Percentiles rank a stretch among this genome's conserved stretches.
phyloP scores from a whole-genome alignment of 2,888 invertebrate species.

The Ecdyonurus torrentis region DNA sequence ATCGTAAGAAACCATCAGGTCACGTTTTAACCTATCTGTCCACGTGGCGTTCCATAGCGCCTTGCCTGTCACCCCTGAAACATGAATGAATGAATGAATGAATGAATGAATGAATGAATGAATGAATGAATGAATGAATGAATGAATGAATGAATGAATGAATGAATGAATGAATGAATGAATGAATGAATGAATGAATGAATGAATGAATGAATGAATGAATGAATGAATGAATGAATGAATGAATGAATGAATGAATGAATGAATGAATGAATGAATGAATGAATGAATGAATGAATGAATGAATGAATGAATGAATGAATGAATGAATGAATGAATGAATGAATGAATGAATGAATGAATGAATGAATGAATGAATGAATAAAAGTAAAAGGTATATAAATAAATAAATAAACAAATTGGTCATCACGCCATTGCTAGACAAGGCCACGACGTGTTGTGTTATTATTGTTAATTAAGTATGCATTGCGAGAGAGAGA shows the following conservation, averaged over 20 bases:
- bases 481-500: no score
- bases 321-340: neutral
- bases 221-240: neutral
- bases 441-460: no score
- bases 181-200: neutral
- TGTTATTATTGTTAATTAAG: no score
- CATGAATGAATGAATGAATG: neutral
- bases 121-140: neutral
- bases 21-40: conserved; percentile 35
- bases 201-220: neutral
- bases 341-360: neutral
- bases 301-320: neutral
- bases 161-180: neutral
- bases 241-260: neutral
- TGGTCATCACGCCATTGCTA: no score
- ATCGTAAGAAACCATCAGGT: conserved; percentile 38
- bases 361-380: neutral
- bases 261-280: neutral
- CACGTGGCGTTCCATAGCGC: conserved; percentile 35
- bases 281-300: neutral
- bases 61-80: no score
- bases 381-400: neutral
- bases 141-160: neutral
- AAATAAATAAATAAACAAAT: neutral
- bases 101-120: neutral